Base-by-base conservation (phyloP, 1,140 invertebrate species). In the Linepithema humile region DNA sequence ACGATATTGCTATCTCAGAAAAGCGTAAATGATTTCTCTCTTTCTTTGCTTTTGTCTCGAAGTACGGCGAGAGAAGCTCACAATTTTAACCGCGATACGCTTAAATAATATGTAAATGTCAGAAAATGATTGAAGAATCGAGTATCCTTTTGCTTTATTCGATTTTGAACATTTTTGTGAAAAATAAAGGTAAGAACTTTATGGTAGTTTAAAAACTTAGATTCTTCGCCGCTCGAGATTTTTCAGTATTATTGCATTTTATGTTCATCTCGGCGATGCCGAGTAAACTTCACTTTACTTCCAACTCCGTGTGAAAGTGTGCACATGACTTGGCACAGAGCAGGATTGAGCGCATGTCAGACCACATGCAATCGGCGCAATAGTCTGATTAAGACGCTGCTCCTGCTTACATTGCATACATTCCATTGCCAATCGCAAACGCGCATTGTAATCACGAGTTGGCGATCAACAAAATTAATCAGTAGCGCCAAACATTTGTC, bases 381-480 rank as follows among this genome's bases (percentile, higher is more conserved):
- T 80, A 55, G 64, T 80, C 75, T 80, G 50, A 80, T 80, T 70
- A 80, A 70, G 75, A 80, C n/a, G 26, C 20, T 70, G 38, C 12
- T 40, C 10, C 26, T 43, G 75, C 50, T 80, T 80, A 29, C 48
- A 45, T 55, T 0, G 75, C 64, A 57, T 40, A 70, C 12, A 80
- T 57, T 69, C 35, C 64, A 43, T 43, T 26, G 20, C n/a, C 64
- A 57, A 80, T 70, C 23, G 75, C 75, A 80, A 70, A 40, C 23
- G 35, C 48, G 35, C 26, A 23, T 69, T 40, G 64, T 69, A 70
- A 80, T 78, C 62, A 43, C 64, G 40, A 80, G 48, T 55, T 69
- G 53, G 48, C 26, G n/a, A 20, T 80, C 75, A 80, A 78, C 23
- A 78, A 80, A 70, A 80, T 80, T 70, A 70, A 70, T 80, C 64